Conservation (phyloP, 2,113 vertebrate genomes). For the Zosterops japonicus region DNA sequence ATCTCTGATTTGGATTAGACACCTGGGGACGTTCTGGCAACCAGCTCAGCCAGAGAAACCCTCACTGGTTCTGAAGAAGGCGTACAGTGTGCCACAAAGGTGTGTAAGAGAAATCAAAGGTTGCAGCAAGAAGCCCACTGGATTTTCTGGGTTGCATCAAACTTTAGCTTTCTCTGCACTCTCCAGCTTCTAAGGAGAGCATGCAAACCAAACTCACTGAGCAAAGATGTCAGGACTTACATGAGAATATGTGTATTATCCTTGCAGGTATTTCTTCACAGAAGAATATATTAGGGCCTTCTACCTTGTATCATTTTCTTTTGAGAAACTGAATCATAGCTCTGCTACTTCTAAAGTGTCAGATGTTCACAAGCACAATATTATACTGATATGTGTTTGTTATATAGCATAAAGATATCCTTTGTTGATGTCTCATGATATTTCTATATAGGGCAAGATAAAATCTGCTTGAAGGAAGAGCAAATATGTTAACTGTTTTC, state of each 20-base stretch:
- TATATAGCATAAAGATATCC: not conserved
- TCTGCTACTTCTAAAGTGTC: not conserved
- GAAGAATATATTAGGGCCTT: not conserved
- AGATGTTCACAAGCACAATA: slow-evolving; percentile 10
- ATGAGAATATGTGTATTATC: not conserved
- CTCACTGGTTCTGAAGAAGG: not conserved
- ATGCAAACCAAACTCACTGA: not conserved
- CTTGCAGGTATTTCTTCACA: slow-evolving; percentile 12
- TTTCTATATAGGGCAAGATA: slow-evolving; percentile 43
- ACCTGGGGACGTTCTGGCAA: not conserved
- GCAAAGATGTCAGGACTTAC: not conserved
- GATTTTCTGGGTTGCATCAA: not conserved
- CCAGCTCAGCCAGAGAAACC: not conserved
- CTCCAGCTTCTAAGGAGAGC: not conserved
- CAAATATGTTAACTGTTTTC: slow-evolving; percentile 50
- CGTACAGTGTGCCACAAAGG: fast-evolving
- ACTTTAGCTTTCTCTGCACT: not conserved
- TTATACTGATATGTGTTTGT: slow-evolving; percentile 27
- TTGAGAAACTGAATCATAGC: slow-evolving; percentile 7
- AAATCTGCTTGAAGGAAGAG: slow-evolving; percentile 50
- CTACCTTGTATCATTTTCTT: not conserved
- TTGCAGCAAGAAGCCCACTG: not conserved
- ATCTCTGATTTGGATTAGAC: not conserved
- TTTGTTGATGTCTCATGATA: slow-evolving; percentile 41
- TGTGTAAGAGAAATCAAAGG: not conserved